A percentile compares a stretch with the other conserved stretches of the same genome.
These are phyloP conservation scores for Megalops atlanticus DNA, from an alignment of 2,113 vertebrate species.

Conservation along the genomic window DNA sequence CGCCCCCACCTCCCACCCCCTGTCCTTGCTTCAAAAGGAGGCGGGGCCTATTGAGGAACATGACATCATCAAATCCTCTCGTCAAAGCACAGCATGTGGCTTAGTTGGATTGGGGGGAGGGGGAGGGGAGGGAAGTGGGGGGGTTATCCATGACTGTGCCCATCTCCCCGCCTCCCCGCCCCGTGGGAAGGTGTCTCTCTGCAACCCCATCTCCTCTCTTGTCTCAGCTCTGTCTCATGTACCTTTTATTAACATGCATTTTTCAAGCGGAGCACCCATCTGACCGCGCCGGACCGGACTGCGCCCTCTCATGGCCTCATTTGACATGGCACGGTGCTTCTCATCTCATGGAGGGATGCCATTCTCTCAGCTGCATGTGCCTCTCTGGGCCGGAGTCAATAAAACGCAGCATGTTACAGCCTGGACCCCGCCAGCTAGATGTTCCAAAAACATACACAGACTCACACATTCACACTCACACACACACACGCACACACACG, in stretches of 20 bases:
- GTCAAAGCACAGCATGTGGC: slow-evolving; percentile 27
- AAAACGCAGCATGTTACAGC: slow-evolving; percentile 36
- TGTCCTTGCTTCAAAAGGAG: background rate
- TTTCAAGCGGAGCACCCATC: slow-evolving; percentile 30
- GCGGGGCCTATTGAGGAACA: background rate
- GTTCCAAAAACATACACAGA: background rate
- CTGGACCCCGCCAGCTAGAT: background rate
- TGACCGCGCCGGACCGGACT: slow-evolving; percentile 31
- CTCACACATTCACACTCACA: no score
- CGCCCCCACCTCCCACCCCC: no score
- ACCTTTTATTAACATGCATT: slow-evolving; percentile 47
- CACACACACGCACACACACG: no score
- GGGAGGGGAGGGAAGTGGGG: background rate
- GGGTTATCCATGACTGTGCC: background rate
- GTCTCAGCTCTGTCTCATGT: slow-evolving; percentile 32
- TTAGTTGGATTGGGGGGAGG: background rate
- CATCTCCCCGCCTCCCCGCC: slow-evolving; percentile 3
- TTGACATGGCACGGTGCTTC: slow-evolving; percentile 40
- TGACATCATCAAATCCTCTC: slow-evolving; percentile 11
- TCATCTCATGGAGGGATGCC: slow-evolving; percentile 53
- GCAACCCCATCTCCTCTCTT: slow-evolving; percentile 15
- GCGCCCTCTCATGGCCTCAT: slow-evolving; percentile 52
- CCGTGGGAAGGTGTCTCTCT: slow-evolving; percentile 15
- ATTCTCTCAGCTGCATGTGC: slow-evolving; percentile 57
- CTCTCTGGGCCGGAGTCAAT: slow-evolving; percentile 36